A percentile compares a stretch with the other conserved stretches of the same genome.
phyloP scores from a whole-genome alignment of 2,888 invertebrate genomes.

The Zonitis immaculata region DNA sequence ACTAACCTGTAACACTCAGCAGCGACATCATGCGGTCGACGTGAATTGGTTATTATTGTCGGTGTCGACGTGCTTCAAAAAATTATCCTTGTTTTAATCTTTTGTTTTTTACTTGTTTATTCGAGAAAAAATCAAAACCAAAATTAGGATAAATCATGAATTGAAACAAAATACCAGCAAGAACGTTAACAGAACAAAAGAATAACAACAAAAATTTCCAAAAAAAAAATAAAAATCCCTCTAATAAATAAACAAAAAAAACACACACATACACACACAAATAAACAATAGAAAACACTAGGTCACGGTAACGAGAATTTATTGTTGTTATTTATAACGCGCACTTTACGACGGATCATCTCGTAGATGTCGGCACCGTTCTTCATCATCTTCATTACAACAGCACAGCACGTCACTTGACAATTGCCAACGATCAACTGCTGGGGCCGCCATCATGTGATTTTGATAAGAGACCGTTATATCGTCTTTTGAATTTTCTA shows the following conservation, averaged over 20 bases:
- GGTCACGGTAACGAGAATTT: conserved; percentile 11
- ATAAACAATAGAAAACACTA: conserved; percentile 13
- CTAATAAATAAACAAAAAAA: no score
- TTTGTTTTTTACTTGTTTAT: no score
- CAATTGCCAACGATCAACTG: conserved; percentile 29
- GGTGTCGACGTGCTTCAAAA: conserved; percentile 19
- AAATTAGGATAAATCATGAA: no score
- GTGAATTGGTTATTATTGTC: conserved; percentile 14
- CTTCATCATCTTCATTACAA: conserved; percentile 3
- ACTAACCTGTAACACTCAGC: conserved; percentile 43
- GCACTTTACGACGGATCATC: conserved; percentile 25
- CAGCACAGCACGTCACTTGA: conserved; percentile 26
- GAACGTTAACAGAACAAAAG: no score
- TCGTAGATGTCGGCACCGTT: conserved; percentile 18
- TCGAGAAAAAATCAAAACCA: no score
- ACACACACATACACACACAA: conserved; percentile 30
- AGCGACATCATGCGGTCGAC: conserved; percentile 40
- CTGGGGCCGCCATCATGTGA: conserved; percentile 32
- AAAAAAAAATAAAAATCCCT: no score
- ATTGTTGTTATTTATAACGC: conserved; percentile 23
- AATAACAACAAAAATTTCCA: no score
- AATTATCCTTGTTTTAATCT: no score
- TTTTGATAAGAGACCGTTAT: no score
- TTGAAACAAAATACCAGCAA: no score
- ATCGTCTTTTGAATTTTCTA: no score